phyloP scores from a whole-genome alignment of 2,113 vertebrate genomes.

The Macquaria australasica region DNA sequence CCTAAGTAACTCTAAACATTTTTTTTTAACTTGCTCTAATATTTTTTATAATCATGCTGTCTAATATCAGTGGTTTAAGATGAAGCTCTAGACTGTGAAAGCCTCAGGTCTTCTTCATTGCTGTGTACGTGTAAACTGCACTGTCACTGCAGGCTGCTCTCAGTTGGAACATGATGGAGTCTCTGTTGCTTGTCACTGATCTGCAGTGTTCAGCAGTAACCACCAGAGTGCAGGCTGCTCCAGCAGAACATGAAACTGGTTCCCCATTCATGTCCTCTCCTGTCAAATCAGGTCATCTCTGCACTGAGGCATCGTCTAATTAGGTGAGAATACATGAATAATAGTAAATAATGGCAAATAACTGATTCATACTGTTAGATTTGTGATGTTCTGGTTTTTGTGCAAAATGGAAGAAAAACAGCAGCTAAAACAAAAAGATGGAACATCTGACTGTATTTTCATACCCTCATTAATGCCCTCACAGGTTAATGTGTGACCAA shows the following conservation, averaged over 20 bases:
- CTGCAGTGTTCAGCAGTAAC: constrained; percentile 52
- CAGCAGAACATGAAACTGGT: constrained; percentile 1
- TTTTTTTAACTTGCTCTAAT: not conserved
- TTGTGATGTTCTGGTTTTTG: not conserved
- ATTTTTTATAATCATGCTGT: not conserved
- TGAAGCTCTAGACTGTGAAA: not conserved
- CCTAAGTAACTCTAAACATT: not conserved
- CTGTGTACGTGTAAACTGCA: constrained; percentile 7
- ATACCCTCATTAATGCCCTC: not conserved
- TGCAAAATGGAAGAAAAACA: not conserved
- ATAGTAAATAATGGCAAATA: not conserved
- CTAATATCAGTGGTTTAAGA: not conserved
- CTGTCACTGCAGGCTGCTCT: constrained; percentile 1
- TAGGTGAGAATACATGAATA: too few species aligned
- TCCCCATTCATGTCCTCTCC: not conserved
- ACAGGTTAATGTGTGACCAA: constrained; percentile 50
- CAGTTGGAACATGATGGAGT: constrained; percentile 3
- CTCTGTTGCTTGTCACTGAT: not conserved
- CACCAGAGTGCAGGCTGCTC: constrained; percentile 69
- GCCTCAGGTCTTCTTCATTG: not conserved
- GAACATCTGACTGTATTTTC: not conserved
- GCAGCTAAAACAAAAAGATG: not conserved
- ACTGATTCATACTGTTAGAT: not conserved
- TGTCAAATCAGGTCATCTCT: not conserved
- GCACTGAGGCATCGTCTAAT: not conserved